phyloP scores from a whole-genome alignment of 2,113 vertebrate genomes.

The Corydoras maculifer region DNA sequence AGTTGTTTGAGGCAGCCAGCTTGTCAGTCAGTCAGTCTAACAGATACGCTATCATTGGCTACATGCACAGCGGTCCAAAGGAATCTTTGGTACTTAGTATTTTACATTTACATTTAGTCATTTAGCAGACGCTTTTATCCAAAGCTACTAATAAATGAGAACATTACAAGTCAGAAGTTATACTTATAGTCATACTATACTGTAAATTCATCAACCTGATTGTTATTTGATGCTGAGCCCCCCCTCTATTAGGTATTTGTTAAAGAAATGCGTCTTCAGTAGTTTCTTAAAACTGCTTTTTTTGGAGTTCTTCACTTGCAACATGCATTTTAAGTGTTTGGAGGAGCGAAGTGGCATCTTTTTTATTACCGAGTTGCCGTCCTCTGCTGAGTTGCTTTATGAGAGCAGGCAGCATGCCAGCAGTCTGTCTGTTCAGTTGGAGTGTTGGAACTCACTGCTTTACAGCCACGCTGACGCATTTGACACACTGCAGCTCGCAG shows the following conservation, averaged over 20 bases:
- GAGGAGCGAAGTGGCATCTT: neutral
- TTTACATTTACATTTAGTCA: too few relatives aligned
- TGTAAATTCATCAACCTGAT: too few relatives aligned
- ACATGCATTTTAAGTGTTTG: neutral
- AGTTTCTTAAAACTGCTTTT: too few relatives aligned
- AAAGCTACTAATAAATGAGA: too few relatives aligned
- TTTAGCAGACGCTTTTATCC: too few relatives aligned
- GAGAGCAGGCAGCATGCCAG: conserved; percentile 32
- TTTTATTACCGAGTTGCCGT: neutral
- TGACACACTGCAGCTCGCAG: conserved; percentile 27
- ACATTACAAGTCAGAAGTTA: too few relatives aligned
- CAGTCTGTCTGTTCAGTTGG: conserved; percentile 42
- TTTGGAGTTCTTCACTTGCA: neutral
- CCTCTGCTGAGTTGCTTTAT: conserved; percentile 39
- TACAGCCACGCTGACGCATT: conserved; percentile 36
- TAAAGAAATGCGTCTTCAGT: too few relatives aligned
- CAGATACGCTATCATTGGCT: neutral
- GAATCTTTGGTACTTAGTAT: neutral
- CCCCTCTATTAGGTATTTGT: too few relatives aligned
- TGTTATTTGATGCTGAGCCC: too few relatives aligned
- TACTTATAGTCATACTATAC: too few relatives aligned
- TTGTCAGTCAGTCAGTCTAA: neutral
- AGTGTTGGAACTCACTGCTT: conserved; percentile 28
- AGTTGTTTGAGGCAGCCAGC: too few relatives aligned
- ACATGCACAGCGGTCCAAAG: neutral